Base-by-base conservation (phyloP, 2,797 vertebrate species). In the Microcaecilia unicolor region DNA sequence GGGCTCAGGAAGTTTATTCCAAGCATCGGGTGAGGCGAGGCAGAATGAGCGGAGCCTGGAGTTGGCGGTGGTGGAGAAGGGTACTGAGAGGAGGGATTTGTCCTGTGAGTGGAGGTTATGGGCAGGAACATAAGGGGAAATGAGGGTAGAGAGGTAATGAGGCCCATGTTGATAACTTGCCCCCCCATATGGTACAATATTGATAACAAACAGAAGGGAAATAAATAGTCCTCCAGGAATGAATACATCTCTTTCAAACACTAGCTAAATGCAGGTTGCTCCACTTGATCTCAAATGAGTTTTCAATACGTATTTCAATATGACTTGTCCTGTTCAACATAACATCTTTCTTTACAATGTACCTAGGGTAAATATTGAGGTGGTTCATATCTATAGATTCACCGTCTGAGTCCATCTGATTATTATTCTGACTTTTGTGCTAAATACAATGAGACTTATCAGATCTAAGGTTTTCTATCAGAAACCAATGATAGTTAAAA, bases 401-500 rank as follows among this genome's bases (percentile, higher is more conserved):
- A 61, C n/a, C n/a, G 50, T 46, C 30, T 50, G 34, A 28, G 36
- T n/a, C 34, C 29, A 27, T 61, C 37, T 54, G 54, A 60, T 32
- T 25, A 12, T 25, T 51, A 50, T 67, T 21, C 37, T 37, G 26
- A 36, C 35, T 33, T 24, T 70, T 84, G 61, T 67, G 60, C 48
- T 18, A 46, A 74, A 60, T 19, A 50, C 25, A 62, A 69, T 81
- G 61, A 74, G 57, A 67, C 55, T 47, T 56, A 51, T 59, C 51
- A 73, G 61, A 75, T 51, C 50, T 38, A 48, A 59, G 69, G 68
- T 80, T 36, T 71, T 67, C 53, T 60, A 72, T 62, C 60, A 71
- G 58, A 73, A 67, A 68, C 25, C 23, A 49, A 25, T 53, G 25
- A 30, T 35, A 51, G 63, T 83, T 88, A 81, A 87, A 90, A 80